Percentiles rank a stretch among this genome's conserved stretches.
phyloP scores from a whole-genome alignment of 2,888 invertebrate genomes.

The Thereva unica region DNA sequence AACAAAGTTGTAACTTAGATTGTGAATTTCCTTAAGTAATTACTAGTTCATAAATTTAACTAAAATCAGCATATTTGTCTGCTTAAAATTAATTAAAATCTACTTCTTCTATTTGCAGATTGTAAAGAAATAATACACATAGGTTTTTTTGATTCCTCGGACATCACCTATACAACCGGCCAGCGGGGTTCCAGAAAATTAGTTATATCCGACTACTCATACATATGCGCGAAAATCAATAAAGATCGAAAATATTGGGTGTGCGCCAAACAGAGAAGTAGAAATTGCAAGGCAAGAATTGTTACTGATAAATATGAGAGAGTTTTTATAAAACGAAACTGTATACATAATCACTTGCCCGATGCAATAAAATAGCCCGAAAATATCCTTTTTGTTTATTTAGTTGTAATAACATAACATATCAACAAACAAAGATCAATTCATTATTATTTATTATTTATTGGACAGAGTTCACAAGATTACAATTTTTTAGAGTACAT shows the following conservation, averaged over 20 bases:
- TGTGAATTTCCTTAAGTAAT: no score
- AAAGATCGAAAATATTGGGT: conserved; percentile 53
- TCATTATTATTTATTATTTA: no score
- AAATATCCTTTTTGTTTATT: not conserved
- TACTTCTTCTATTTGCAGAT: no score
- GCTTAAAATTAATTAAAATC: no score
- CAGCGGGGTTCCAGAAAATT: conserved; percentile 52
- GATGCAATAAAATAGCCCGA: conserved; percentile 5
- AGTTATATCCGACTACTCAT: conserved; percentile 48
- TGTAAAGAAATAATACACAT: conserved; percentile 1
- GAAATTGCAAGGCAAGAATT: conserved; percentile 51
- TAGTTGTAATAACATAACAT: conserved; percentile 3
- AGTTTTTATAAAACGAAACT: conserved; percentile 48
- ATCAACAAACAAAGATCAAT: no score
- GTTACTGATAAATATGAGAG: conserved; percentile 49
- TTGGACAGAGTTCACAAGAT: no score
- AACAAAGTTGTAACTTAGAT: no score
- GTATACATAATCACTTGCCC: conserved; percentile 48
- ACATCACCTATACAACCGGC: conserved; percentile 46
- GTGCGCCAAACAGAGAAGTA: conserved; percentile 52
- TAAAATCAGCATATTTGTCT: no score
- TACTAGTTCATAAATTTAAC: no score
- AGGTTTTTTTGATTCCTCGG: not conserved
- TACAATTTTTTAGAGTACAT: no score
- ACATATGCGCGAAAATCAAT: conserved; percentile 51